These are phyloP conservation scores for Lampris megalopsis DNA, from an alignment of 2,113 vertebrate genomes.

Conservation along the genomic window DNA sequence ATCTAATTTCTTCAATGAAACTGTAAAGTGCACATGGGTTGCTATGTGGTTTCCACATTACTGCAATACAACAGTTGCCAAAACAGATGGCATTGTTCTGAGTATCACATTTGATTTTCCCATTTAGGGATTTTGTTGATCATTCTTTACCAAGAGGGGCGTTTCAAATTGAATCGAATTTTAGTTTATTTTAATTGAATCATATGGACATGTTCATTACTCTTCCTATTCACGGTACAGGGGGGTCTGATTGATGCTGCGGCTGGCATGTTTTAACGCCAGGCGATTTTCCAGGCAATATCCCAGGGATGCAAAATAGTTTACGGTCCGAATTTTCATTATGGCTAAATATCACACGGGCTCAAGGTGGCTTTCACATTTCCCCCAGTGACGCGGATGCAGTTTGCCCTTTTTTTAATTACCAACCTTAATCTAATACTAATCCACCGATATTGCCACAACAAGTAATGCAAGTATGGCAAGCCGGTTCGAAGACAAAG, in stretches of 20 bases:
- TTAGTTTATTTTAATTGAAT: constrained; percentile 27
- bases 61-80: constrained; percentile 13
- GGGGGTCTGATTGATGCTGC: neutral
- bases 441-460: constrained; percentile 66
- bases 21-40: constrained; percentile 17
- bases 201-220: constrained; percentile 9
- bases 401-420: constrained; percentile 71
- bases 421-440: constrained; percentile 63
- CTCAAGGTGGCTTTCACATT: constrained; percentile 40
- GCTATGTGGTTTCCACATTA: constrained; percentile 17
- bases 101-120: constrained; percentile 44
- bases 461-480: constrained; percentile 54
- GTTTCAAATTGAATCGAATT: constrained; percentile 42
- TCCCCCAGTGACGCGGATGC: constrained; percentile 30
- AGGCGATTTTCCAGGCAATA: constrained; percentile 8
- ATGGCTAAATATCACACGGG: constrained; percentile 57
- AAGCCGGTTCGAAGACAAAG: constrained; percentile 62
- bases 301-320: neutral
- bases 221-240: neutral
- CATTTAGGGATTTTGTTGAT: constrained; percentile 35
- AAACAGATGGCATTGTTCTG: constrained; percentile 53
- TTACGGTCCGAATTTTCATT: constrained; percentile 52
- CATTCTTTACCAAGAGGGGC: constrained; percentile 31
- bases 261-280: constrained; percentile 12
- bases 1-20: neutral